phyloP scores from a whole-genome alignment of 2,888 invertebrate species.

The Trissolcus brochymenae region DNA sequence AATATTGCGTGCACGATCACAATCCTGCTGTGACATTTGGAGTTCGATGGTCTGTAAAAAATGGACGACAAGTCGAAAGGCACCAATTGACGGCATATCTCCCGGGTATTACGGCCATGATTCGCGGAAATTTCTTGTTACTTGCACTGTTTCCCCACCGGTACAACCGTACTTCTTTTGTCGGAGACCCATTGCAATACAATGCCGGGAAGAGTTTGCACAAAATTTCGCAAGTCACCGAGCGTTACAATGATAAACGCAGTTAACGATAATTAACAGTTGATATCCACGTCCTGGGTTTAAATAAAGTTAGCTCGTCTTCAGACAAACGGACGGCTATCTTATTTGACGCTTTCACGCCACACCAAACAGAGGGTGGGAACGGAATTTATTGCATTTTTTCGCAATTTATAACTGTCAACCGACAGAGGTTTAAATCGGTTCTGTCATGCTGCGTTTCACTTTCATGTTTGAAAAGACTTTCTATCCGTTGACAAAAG shows the following conservation, averaged over 20 bases:
- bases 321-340: slow-evolving; percentile 16
- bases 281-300: slow-evolving; percentile 29
- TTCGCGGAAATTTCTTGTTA: slow-evolving; percentile 48
- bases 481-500: too few relatives aligned
- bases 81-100: background rate
- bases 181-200: slow-evolving; percentile 38
- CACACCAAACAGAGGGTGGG: background rate
- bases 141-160: slow-evolving; percentile 34
- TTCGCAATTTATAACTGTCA: slow-evolving; percentile 43
- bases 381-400: slow-evolving; percentile 31
- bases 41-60: slow-evolving; percentile 48
- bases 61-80: slow-evolving; percentile 25
- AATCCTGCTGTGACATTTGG: slow-evolving; percentile 21
- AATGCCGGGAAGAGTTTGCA: slow-evolving; percentile 28
- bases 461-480: background rate
- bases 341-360: slow-evolving; percentile 27
- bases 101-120: slow-evolving; percentile 36
- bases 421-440: background rate
- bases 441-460: slow-evolving; percentile 1
- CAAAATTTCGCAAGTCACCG: slow-evolving; percentile 47
- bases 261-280: slow-evolving; percentile 45
- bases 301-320: slow-evolving; percentile 31
- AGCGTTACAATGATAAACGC: slow-evolving; percentile 19
- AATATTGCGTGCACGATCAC: slow-evolving; percentile 25
- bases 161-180: slow-evolving; percentile 36